Conservation (phyloP, 2,888 invertebrate genomes). For the Alloplasta piceator region DNA sequence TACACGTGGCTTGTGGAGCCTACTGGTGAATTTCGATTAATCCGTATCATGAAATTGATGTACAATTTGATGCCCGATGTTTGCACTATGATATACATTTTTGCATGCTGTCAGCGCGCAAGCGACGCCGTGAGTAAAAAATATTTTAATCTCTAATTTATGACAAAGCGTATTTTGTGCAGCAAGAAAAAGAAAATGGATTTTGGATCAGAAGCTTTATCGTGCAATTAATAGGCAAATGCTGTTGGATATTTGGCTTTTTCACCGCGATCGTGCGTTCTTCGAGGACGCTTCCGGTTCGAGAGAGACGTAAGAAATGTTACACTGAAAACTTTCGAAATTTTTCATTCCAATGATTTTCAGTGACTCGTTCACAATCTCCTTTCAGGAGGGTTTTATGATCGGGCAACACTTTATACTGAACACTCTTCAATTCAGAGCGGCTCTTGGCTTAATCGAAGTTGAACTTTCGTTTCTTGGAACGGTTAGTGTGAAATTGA, state of each 20-base stretch:
- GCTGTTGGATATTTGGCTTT: conserved; percentile 13
- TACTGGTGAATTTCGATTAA: not conserved
- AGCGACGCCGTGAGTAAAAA: conserved; percentile 2
- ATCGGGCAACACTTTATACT: not conserved
- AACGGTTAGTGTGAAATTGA: not conserved
- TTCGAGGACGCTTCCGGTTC: conserved; percentile 1
- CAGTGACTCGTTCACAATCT: too few species aligned
- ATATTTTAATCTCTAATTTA: not conserved
- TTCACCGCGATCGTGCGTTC: conserved; percentile 20
- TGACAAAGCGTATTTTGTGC: not conserved
- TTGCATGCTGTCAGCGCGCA: not conserved
- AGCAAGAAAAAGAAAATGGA: not conserved
- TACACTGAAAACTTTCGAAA: too few species aligned
- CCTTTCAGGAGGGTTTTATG: not conserved
- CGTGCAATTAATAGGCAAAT: conserved; percentile 20
- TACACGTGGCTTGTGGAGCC: not conserved
- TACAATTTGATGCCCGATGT: not conserved
- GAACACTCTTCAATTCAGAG: not conserved
- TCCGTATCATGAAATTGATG: not conserved
- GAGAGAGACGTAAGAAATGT: conserved; percentile 13
- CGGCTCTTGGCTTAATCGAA: not conserved
- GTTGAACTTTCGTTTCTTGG: conserved; percentile 2
- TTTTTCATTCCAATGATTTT: too few species aligned
- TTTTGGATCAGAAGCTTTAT: not conserved
- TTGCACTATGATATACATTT: not conserved